Conservation (phyloP, 2,113 vertebrate genomes). For the Sporophila hypoxantha region DNA sequence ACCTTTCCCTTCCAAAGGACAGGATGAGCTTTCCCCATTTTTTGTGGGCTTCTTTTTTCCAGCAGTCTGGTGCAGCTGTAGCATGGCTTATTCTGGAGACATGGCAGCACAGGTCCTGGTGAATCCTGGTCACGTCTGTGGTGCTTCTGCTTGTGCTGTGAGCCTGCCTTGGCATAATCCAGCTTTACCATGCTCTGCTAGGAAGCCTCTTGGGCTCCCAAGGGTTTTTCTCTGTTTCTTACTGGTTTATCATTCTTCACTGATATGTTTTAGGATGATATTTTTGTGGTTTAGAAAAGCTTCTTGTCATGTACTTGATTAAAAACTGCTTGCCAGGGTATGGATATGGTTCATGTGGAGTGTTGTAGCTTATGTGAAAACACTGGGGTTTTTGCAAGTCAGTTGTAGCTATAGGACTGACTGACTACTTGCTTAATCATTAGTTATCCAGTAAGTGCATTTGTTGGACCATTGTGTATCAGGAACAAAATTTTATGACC, state of each 20-base stretch:
- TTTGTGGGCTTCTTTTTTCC: background rate
- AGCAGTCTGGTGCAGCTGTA: background rate
- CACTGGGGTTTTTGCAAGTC: background rate
- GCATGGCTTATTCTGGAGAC: background rate
- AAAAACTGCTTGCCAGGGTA: background rate
- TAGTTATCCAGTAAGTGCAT: background rate
- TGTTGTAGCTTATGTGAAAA: background rate
- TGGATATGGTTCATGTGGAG: background rate
- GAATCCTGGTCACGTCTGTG: background rate
- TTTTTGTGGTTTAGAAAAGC: background rate
- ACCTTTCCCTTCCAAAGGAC: background rate
- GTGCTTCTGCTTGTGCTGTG: background rate
- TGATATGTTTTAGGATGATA: background rate
- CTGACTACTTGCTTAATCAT: background rate
- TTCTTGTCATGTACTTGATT: background rate
- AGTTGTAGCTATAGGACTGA: background rate
- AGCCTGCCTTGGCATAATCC: background rate
- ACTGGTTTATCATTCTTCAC: background rate
- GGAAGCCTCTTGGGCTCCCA: background rate
- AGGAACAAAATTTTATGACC: background rate
- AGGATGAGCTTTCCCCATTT: background rate
- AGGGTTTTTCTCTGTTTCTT: background rate
- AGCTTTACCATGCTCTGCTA: background rate
- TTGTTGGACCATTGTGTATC: background rate
- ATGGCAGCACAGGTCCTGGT: background rate